Evolutionary conservation across 2,113 vertebrate genomes (phyloP).

Genomic region (Bufo bufo): DNA sequence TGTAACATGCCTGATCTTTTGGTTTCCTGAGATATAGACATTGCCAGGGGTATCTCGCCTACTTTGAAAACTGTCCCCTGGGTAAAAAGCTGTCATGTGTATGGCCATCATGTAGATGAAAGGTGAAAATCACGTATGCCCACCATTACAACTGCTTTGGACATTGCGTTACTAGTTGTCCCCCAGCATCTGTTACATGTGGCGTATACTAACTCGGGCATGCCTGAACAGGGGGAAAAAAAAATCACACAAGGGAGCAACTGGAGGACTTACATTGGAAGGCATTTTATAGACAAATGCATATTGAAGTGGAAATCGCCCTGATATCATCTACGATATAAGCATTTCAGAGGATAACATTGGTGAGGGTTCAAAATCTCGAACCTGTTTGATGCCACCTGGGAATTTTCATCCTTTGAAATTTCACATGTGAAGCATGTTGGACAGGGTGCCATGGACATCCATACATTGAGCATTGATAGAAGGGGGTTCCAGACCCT

Average conservation of each 20-base stretch:
- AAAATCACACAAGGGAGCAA: background rate
- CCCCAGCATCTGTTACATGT: background rate
- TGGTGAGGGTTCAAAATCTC: background rate
- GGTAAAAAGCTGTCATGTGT: background rate
- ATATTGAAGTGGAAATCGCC: background rate
- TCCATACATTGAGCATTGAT: too few relatives aligned
- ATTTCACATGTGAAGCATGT: too few relatives aligned
- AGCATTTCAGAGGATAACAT: background rate
- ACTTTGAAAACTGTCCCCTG: background rate
- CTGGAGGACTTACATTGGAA: background rate
- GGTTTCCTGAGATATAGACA: background rate
- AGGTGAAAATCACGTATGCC: background rate
- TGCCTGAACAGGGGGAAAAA: background rate
- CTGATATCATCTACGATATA: background rate
- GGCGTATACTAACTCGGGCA: background rate
- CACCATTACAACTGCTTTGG: background rate
- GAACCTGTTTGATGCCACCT: too few relatives aligned
- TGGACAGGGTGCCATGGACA: too few relatives aligned
- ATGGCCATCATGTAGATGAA: background rate
- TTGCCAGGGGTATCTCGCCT: background rate
- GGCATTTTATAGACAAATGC: too few relatives aligned
- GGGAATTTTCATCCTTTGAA: too few relatives aligned
- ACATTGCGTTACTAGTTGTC: background rate
- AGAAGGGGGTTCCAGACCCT: too few relatives aligned
- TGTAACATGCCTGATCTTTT: background rate